A percentile compares a stretch with the other conserved stretches of the same genome.
Evolutionary conservation across 2,888 invertebrate species (phyloP).

Genomic region (Crocallis elinguaria): DNA sequence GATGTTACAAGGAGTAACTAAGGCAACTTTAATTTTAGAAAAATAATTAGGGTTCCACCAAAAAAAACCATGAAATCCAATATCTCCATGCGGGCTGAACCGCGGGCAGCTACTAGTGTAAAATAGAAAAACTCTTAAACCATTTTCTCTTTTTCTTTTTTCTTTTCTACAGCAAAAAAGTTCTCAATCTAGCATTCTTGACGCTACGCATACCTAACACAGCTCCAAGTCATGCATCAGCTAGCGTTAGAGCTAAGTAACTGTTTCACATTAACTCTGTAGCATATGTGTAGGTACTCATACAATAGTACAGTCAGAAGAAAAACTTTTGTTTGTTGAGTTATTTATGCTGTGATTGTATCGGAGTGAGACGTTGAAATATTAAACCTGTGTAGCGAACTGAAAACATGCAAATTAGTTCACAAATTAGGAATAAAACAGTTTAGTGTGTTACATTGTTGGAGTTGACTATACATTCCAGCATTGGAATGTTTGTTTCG

Average conservation of each 20-base stretch:
- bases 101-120: too few species aligned
- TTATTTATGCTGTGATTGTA: slow-evolving; percentile 34
- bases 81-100: too few species aligned
- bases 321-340: slow-evolving; percentile 30
- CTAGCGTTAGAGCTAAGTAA: neutral
- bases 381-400: slow-evolving; percentile 28
- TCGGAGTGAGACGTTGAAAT: slow-evolving; percentile 33
- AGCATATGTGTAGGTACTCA: slow-evolving; percentile 7
- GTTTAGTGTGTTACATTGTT: neutral
- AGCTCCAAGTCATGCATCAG: neutral
- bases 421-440: slow-evolving; percentile 20
- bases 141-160: too few species aligned
- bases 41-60: too few species aligned
- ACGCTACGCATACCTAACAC: neutral
- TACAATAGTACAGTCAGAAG: slow-evolving; percentile 30
- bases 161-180: too few species aligned
- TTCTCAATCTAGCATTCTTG: too few species aligned
- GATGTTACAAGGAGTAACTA: too few species aligned
- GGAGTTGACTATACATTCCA: neutral
- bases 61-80: too few species aligned
- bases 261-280: slow-evolving; percentile 1
- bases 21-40: too few species aligned
- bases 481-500: neutral
- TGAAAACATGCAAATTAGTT: slow-evolving; percentile 25
- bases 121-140: too few species aligned